Evolutionary conservation across 2,113 vertebrate genomes (phyloP).

Genomic region (Hymenochirus boettgeri): DNA sequence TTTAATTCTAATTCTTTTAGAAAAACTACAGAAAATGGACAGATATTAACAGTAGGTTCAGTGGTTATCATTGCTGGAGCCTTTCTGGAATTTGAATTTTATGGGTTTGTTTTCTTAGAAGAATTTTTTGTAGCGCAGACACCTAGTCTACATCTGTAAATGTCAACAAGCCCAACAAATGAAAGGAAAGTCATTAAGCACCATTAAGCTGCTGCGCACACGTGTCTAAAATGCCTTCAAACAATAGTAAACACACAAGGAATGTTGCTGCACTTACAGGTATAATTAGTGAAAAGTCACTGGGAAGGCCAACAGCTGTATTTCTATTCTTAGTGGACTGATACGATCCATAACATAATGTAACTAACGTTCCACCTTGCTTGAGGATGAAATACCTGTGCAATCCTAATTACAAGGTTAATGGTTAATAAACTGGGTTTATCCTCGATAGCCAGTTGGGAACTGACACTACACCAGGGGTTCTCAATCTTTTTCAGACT

Average conservation of each 20-base stretch:
- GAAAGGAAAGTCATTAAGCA: conserved; percentile 27
- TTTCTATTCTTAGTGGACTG: not conserved
- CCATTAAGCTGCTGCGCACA: conserved; percentile 24
- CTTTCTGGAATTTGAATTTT: not conserved
- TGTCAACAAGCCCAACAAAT: conserved; percentile 18
- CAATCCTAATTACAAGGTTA: too few species aligned
- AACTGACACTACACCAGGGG: too few species aligned
- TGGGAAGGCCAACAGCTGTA: not conserved
- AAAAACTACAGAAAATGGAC: not conserved
- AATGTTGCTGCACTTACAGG: not conserved
- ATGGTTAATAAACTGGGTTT: too few species aligned
- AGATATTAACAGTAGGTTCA: not conserved
- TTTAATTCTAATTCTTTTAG: not conserved
- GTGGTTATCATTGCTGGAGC: not conserved
- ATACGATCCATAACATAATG: too few species aligned
- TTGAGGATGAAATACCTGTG: not conserved
- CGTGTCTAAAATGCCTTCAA: conserved; percentile 11
- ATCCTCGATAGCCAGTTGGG: too few species aligned
- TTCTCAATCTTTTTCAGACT: too few species aligned
- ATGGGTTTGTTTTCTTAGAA: not conserved
- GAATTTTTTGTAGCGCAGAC: conserved; percentile 6
- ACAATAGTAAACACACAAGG: conserved; percentile 1
- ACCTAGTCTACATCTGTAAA: conserved; percentile 20
- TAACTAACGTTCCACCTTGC: too few species aligned
- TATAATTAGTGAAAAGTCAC: not conserved